Conservation (phyloP, 1,140 invertebrate genomes). For the Thaumetopoea pityocampa region DNA sequence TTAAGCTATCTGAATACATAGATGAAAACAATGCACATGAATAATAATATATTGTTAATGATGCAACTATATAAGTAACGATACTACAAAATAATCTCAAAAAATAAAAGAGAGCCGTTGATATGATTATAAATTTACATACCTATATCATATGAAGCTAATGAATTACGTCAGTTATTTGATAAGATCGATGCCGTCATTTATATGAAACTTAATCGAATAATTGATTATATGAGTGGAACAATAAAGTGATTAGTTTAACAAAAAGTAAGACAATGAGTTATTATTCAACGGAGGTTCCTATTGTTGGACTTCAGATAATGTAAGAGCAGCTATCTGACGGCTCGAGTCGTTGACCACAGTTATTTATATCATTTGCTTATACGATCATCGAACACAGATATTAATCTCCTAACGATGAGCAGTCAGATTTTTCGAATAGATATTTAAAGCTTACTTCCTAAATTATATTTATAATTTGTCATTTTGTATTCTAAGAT, state of each 20-base stretch:
- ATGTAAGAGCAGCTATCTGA: conserved; percentile 39
- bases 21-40: not conserved
- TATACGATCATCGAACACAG: conserved; percentile 56
- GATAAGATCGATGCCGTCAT: conserved; percentile 49
- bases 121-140: conserved; percentile 29
- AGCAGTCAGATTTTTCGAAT: conserved; percentile 48
- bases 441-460: conserved; percentile 48
- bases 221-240: conserved; percentile 69
- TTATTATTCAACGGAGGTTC: conserved; percentile 60
- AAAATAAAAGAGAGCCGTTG: conserved; percentile 20
- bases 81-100: conserved; percentile 20
- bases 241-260: conserved; percentile 71
- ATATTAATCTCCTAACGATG: conserved; percentile 67
- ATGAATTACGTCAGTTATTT: conserved; percentile 51
- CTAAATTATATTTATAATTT: conserved; percentile 48
- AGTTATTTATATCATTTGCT: conserved; percentile 62
- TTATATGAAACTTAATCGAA: conserved; percentile 65
- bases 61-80: conserved; percentile 16
- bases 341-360: conserved; percentile 46
- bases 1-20: not conserved
- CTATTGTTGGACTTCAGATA: conserved; percentile 53
- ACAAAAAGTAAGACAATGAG: conserved; percentile 70
- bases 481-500: conserved; percentile 26
- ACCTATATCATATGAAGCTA: conserved; percentile 28
- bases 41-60: conserved; percentile 14